Percentiles rank a stretch among this genome's conserved stretches.
Evolutionary conservation across 2,113 vertebrate species (phyloP).

Genomic region (Larimichthys polyactis): DNA sequence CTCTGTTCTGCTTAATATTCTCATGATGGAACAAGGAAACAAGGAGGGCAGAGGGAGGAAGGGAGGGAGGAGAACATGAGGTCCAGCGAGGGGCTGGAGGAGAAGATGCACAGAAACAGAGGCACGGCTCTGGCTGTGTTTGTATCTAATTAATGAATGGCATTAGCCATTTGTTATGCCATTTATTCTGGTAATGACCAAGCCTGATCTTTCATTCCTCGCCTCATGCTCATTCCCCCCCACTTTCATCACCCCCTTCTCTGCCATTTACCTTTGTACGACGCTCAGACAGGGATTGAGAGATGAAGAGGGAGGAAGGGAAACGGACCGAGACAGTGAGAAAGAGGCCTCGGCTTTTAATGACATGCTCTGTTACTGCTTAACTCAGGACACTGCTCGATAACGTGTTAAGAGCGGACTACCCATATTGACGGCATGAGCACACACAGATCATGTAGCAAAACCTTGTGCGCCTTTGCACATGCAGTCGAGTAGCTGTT

Average conservation of each 20-base stretch:
- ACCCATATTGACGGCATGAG: constrained; percentile 29
- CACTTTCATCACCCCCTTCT: constrained; percentile 38
- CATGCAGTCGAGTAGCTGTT: neutral
- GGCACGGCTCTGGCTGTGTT: constrained; percentile 54
- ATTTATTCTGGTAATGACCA: constrained; percentile 77
- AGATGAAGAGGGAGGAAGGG: constrained; percentile 17
- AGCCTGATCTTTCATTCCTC: constrained; percentile 62
- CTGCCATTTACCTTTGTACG: constrained; percentile 43
- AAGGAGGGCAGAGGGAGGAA: constrained; percentile 13
- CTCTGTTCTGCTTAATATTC: constrained; percentile 70
- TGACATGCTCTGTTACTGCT: constrained; percentile 63
- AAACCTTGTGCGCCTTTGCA: constrained; percentile 10
- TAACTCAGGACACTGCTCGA: constrained; percentile 60
- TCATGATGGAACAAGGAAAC: constrained; percentile 59
- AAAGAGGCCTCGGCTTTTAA: constrained; percentile 61
- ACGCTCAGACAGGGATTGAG: constrained; percentile 42
- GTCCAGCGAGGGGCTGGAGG: constrained; percentile 37
- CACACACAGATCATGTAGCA: constrained; percentile 29
- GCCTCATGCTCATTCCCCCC: constrained; percentile 51
- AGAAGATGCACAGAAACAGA: constrained; percentile 24
- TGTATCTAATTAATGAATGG: constrained; percentile 77
- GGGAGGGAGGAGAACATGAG: constrained; percentile 7
- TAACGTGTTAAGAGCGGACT: constrained; percentile 43
- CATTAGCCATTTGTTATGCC: constrained; percentile 76
- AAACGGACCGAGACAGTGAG: constrained; percentile 36